phyloP scores from a whole-genome alignment of 2,797 vertebrate species.

The Podarcis siculus region DNA sequence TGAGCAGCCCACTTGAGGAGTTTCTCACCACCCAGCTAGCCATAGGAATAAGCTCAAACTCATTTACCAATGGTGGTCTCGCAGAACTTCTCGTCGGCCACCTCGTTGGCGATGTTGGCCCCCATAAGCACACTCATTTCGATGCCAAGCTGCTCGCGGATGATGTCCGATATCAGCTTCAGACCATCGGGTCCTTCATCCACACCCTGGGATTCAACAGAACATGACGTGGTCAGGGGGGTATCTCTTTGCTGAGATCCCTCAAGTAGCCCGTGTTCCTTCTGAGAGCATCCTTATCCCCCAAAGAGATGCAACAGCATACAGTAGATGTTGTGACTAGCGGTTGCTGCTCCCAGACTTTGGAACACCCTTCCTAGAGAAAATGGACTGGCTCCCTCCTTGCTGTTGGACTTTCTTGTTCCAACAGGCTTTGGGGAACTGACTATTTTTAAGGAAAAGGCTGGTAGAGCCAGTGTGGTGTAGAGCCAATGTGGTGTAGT shows the following conservation, averaged over 20 bases:
- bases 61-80: slow-evolving; percentile 93
- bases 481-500: too few relatives aligned
- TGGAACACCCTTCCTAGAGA: too few relatives aligned
- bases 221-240: not conserved
- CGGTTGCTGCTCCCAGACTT: too few relatives aligned
- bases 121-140: slow-evolving; percentile 94
- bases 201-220: slow-evolving; percentile 83
- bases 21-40: not conserved
- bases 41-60: not conserved
- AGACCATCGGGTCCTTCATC: slow-evolving; percentile 92
- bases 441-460: too few relatives aligned
- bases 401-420: too few relatives aligned
- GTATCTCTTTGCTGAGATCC: rapidly evolving
- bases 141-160: slow-evolving; percentile 87
- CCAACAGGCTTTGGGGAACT: too few relatives aligned
- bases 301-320: too few relatives aligned
- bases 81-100: slow-evolving; percentile 96
- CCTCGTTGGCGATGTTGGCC: slow-evolving; percentile 95
- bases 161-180: slow-evolving; percentile 94
- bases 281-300: too few relatives aligned
- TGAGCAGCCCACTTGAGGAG: too few relatives aligned
- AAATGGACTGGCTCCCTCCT: too few relatives aligned
- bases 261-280: not conserved
- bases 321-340: too few relatives aligned
- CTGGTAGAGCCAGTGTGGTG: too few relatives aligned